These are phyloP conservation scores for Lophotriccus pileatus DNA, from an alignment of 2,797 vertebrate species.

Conservation along the genomic window DNA sequence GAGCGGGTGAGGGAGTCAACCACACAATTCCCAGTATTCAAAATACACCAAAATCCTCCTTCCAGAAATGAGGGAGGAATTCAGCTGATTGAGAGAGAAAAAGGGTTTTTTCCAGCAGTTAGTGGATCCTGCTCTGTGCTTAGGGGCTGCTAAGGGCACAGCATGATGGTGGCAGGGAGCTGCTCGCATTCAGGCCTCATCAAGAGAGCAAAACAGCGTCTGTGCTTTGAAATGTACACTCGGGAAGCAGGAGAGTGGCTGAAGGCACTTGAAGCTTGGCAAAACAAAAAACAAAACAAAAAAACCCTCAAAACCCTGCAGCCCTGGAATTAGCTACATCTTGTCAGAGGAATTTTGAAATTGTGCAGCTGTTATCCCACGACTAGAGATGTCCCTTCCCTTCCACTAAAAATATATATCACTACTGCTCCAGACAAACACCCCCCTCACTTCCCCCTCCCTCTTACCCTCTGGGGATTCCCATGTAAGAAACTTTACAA, in stretches of 20 bases:
- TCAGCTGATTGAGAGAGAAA: background rate
- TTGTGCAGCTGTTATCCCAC: constrained; percentile 73
- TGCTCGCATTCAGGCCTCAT: background rate
- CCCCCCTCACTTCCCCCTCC: background rate
- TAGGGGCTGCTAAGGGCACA: background rate
- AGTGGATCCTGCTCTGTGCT: background rate
- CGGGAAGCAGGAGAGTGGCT: background rate
- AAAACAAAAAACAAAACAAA: background rate
- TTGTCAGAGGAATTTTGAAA: constrained; percentile 62
- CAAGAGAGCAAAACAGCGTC: constrained; percentile 19
- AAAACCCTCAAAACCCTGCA: background rate
- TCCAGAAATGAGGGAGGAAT: background rate
- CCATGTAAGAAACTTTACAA: background rate
- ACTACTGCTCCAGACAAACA: constrained; percentile 31
- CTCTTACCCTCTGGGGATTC: constrained; percentile 38
- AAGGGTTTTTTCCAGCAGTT: background rate
- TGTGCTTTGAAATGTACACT: constrained; percentile 4
- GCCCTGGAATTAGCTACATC: constrained; percentile 42
- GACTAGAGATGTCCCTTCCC: constrained; percentile 55
- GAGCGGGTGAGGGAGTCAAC: background rate
- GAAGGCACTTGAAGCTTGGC: background rate
- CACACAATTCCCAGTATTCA: background rate
- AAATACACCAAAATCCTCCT: background rate
- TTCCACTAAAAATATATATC: constrained; percentile 55
- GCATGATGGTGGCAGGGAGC: background rate